Base-by-base conservation (phyloP, 2,797 vertebrate species). In the Taeniopygia guttata region DNA sequence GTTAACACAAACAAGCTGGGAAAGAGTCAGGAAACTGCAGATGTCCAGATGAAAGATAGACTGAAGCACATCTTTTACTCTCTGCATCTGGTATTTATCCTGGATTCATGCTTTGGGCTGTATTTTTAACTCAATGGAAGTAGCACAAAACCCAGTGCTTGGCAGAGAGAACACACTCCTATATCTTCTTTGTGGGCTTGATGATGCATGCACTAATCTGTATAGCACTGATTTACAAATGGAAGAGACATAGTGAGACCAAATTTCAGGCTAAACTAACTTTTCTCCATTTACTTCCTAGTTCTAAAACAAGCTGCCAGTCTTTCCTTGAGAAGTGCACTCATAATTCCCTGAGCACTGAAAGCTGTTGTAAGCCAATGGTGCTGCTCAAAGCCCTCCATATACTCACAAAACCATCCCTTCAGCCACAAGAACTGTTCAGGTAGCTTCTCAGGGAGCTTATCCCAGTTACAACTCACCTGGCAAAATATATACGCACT, bases 41-140 rank as follows among this genome's bases (percentile, higher is more conserved):
- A 45, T 80, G 67, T 88, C 81, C 78, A 62, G 79, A 95, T 79
- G 72, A 94, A 94, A 66, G 84, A 86, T 20, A 85, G 81, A 51
- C 46, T 82, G 72, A 92, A 97, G 30, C 59, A 56, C 60, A 82
- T 54, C 19, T 89, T 95, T 90, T 74, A 73, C 84, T 90, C 55
- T 78, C 60, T 7, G 2, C 74, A 75, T 89, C 79, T 93, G 74
- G 43, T 88, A 89, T 94, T 84, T 95, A 90, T 90, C 70, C 64
- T 78, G 66, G 55, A 89, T 91, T 89, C 89, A 64, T 64, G 63
- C 74, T 94, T 92, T 75, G 59, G 63, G 56, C 81, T 92, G 12
- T 87, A 86, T 87, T 96, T 96, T 94, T 89, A 92, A 84, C 73
- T 81, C 46, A 25, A 92, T 75, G 58, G 76, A 77, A 86, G 46